Conservation (phyloP, 2,888 invertebrate species). For the Heliconius aoede region DNA sequence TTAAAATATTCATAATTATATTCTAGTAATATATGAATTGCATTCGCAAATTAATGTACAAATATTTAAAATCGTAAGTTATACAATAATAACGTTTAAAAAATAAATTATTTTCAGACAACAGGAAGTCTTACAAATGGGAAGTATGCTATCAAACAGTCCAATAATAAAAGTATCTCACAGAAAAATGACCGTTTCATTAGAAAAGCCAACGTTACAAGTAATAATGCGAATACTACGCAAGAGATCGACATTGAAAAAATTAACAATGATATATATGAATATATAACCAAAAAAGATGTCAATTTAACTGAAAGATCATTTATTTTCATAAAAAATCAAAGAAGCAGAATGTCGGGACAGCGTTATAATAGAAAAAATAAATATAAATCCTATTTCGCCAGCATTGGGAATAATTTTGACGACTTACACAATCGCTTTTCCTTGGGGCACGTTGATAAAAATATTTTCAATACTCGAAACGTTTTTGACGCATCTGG, state of each 20-base stretch:
- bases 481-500: background rate
- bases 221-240: background rate
- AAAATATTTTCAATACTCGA: conserved; percentile 23
- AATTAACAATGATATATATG: conserved; percentile 58
- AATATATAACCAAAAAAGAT: conserved; percentile 54
- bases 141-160: background rate
- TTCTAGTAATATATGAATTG: background rate
- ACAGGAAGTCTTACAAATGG: background rate
- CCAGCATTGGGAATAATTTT: conserved; percentile 29
- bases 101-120: conserved; percentile 1
- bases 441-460: conserved; percentile 28
- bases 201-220: background rate
- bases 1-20: no score
- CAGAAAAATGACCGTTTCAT: background rate
- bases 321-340: conserved; percentile 63
- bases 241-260: background rate
- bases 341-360: conserved; percentile 53
- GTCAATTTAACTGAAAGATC: conserved; percentile 66
- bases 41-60: background rate
- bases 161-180: background rate
- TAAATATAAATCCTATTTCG: conserved; percentile 15
- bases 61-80: background rate
- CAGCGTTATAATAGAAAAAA: conserved; percentile 3
- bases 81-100: background rate
- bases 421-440: conserved; percentile 34